Conservation (phyloP, 2,797 vertebrate species). For the Spatula clypeata region DNA sequence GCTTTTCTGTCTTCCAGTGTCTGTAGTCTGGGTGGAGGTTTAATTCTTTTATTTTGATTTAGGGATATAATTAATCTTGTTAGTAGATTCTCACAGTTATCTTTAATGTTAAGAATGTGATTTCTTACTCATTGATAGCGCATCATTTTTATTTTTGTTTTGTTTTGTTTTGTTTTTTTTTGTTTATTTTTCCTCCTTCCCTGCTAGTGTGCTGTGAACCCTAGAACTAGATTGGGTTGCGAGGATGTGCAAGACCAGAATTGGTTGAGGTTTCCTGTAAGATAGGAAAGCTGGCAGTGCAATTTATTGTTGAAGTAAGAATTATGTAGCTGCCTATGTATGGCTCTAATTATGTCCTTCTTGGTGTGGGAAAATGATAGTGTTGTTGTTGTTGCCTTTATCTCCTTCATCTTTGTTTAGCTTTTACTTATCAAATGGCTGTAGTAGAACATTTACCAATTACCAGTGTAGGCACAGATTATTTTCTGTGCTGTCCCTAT, state of each 20-base stretch:
- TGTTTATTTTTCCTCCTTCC: neutral
- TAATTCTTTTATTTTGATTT: neutral
- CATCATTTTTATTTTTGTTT: neutral
- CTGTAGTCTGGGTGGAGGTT: neutral
- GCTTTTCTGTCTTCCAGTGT: neutral
- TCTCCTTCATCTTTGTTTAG: neutral
- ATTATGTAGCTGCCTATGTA: neutral
- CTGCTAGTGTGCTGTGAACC: neutral
- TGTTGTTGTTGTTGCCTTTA: neutral
- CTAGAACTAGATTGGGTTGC: neutral
- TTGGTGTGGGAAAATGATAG: neutral
- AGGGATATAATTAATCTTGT: neutral
- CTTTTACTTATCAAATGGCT: constrained; percentile 2
- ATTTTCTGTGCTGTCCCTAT: neutral
- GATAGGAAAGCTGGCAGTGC: neutral
- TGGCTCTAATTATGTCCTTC: neutral
- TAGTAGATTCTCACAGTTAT: neutral
- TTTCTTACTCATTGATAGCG: neutral
- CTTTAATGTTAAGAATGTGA: neutral
- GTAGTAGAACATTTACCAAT: neutral
- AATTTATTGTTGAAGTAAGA: neutral
- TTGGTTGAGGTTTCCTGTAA: neutral
- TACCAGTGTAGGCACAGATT: neutral
- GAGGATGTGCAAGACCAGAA: neutral
- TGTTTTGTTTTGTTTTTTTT: too few relatives aligned